A percentile compares a stretch with the other conserved stretches of the same genome.
These are phyloP conservation scores for Epizoanthus rinbou DNA, from an alignment of 92 coral and sea anemone genomes.

Conservation along the genomic window DNA sequence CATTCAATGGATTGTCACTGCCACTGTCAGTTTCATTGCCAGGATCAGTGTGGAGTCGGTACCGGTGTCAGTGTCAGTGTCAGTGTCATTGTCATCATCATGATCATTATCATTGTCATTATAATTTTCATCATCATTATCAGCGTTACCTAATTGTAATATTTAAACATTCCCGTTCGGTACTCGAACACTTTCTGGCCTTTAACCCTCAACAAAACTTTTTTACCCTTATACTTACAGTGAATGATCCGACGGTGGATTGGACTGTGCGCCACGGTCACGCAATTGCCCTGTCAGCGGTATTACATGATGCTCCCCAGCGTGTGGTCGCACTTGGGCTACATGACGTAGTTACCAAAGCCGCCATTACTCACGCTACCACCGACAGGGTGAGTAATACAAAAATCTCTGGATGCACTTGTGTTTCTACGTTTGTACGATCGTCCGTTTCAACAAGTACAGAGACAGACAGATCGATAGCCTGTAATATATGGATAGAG, in stretches of 20 bases:
- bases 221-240: slow-evolving; percentile 39
- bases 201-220: no score
- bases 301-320: slow-evolving; percentile 88
- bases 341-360: slow-evolving; percentile 74
- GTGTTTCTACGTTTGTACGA: neutral
- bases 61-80: no score
- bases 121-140: no score
- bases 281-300: slow-evolving; percentile 94
- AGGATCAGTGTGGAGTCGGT: no score
- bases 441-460: neutral
- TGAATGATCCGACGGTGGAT: slow-evolving; percentile 91
- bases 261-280: slow-evolving; percentile 99
- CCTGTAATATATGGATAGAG: no score
- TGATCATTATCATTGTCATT: no score
- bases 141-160: no score
- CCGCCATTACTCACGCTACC: slow-evolving; percentile 83
- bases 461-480: neutral
- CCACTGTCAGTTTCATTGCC: no score
- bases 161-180: no score
- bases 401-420: neutral
- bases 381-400: slow-evolving; percentile 86
- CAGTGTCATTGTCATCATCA: no score
- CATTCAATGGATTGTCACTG: no score
- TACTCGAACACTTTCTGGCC: no score
- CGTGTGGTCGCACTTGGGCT: slow-evolving; percentile 76